Evolutionary conservation across 2,113 vertebrate genomes (phyloP).

Genomic region (Oriolus oriolus): DNA sequence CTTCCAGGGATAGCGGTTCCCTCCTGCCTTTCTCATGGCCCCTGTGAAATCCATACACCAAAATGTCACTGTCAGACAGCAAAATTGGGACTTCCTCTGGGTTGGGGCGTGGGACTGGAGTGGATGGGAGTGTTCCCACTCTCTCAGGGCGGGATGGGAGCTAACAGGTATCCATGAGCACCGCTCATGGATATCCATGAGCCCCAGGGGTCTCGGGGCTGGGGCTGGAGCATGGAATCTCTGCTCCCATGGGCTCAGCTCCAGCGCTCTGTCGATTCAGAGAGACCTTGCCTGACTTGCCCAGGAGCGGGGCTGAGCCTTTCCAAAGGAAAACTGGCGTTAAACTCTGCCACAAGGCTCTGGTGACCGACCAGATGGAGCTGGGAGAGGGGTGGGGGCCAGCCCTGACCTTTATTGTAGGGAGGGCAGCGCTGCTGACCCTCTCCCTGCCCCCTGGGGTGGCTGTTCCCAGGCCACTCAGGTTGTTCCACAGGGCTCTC

Average conservation of each 20-base stretch:
- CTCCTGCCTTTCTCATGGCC: not conserved
- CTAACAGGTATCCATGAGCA: fast-evolving
- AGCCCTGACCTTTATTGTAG: not conserved
- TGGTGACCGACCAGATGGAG: not conserved
- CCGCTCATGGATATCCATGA: too few relatives aligned
- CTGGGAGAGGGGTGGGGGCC: not conserved
- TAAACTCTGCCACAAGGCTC: not conserved
- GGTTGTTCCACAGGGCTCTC: not conserved
- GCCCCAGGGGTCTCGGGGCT: fast-evolving
- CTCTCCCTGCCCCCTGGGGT: not conserved
- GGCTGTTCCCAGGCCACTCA: not conserved
- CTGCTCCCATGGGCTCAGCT: fast-evolving
- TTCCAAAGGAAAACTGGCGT: not conserved
- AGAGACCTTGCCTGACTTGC: not conserved
- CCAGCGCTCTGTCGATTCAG: fast-evolving
- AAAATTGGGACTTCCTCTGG: not conserved
- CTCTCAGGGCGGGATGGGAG: not conserved
- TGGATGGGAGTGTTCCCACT: not conserved
- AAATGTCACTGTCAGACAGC: not conserved
- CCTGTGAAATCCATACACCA: not conserved
- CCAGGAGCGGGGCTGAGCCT: not conserved
- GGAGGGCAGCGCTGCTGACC: not conserved
- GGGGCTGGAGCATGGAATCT: not conserved
- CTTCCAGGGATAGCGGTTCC: not conserved
- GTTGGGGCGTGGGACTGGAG: not conserved